These are phyloP conservation scores for Macrosteles quadrilineatus DNA, from an alignment of 1,140 invertebrate genomes.

Conservation along the genomic window DNA sequence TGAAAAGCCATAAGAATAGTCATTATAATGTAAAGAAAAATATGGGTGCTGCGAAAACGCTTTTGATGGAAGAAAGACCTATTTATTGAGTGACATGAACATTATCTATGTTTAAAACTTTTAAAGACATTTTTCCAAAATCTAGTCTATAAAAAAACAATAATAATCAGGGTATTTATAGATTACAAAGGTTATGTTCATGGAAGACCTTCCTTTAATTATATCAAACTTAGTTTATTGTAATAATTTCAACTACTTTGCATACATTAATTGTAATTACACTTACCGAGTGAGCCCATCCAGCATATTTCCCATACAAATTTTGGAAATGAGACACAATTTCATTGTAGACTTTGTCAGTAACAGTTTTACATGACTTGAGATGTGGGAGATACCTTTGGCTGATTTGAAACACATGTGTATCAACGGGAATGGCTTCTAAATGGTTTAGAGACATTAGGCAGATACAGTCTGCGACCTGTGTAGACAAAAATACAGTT, in stretches of 20 bases:
- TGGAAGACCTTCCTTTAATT: too few species aligned
- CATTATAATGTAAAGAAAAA: too few species aligned
- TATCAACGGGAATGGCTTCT: conserved; percentile 91
- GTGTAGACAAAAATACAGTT: conserved; percentile 40
- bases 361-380: conserved; percentile 74
- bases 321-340: conserved; percentile 79
- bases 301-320: conserved; percentile 84
- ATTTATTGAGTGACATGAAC: too few species aligned
- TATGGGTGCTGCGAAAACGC: too few species aligned
- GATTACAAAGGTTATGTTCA: background rate
- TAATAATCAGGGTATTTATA: too few species aligned
- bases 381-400: conserved; percentile 81
- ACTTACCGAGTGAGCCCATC: conserved; percentile 92
- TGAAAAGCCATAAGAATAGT: too few species aligned
- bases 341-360: conserved; percentile 80
- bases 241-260: too few species aligned
- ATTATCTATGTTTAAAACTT: too few species aligned
- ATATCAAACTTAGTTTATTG: too few species aligned
- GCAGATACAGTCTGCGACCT: conserved; percentile 98
- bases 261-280: background rate
- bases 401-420: conserved; percentile 91
- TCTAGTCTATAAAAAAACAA: too few species aligned
- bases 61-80: too few species aligned
- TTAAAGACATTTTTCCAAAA: too few species aligned
- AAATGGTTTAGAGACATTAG: conserved; percentile 93